Conservation (phyloP, 1,140 invertebrate species). For the Drosophila takahashii region DNA sequence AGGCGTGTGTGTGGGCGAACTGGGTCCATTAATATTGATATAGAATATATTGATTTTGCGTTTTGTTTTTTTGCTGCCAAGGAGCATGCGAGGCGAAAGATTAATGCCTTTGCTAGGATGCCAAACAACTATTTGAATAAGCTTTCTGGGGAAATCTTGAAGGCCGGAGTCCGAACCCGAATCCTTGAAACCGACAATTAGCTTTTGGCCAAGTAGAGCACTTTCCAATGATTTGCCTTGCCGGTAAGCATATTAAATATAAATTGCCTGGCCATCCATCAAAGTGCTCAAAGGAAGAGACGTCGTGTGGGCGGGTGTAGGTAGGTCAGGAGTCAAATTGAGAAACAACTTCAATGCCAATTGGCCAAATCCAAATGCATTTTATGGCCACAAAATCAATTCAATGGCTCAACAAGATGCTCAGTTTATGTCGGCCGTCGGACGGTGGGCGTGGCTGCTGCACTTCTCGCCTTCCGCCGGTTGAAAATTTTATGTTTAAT, state of each 20-base stretch:
- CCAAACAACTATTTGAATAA: constrained; percentile 23
- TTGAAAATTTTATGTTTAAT: constrained; percentile 74
- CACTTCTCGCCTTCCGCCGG: constrained; percentile 25
- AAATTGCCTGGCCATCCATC: constrained; percentile 44
- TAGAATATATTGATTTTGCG: constrained; percentile 65
- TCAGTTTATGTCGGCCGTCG: constrained; percentile 26
- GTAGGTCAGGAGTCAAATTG: constrained; percentile 32
- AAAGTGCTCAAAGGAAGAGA: constrained; percentile 26
- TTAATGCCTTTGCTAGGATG: constrained; percentile 31
- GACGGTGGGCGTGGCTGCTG: constrained; percentile 24
- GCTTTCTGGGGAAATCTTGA: constrained; percentile 11
- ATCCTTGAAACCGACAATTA: constrained; percentile 30
- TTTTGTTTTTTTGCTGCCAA: constrained; percentile 34
- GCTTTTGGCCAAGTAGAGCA: constrained; percentile 24
- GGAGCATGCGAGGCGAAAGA: constrained; percentile 31
- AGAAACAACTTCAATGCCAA: constrained; percentile 48
- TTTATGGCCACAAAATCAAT: constrained; percentile 61
- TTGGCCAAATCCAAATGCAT: constrained; percentile 62
- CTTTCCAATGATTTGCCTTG: constrained; percentile 34
- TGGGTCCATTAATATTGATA: constrained; percentile 68
- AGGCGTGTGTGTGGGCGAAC: constrained; percentile 15
- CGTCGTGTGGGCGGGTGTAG: background rate
- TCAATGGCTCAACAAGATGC: constrained; percentile 60
- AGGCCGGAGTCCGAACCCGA: background rate
- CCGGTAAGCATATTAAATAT: constrained; percentile 50